These are phyloP conservation scores for Drosophila pachea DNA, from an alignment of 1,140 invertebrate species.

Conservation along the genomic window DNA sequence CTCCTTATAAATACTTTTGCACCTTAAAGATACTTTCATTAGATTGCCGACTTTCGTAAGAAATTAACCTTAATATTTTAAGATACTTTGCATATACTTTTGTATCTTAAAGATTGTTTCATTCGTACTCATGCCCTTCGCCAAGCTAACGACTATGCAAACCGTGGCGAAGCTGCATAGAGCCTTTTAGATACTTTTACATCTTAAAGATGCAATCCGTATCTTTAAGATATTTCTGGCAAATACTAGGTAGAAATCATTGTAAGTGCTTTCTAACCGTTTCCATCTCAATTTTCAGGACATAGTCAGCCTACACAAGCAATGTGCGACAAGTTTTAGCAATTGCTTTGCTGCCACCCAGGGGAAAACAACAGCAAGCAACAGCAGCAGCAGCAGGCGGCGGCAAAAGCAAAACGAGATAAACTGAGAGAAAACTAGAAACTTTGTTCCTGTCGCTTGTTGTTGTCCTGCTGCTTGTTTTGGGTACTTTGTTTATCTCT, in stretches of 20 bases:
- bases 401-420: constrained; percentile 2
- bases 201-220: background rate
- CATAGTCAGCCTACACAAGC: constrained; percentile 16
- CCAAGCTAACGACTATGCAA: too few species aligned
- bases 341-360: constrained; percentile 32
- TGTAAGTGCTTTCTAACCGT: background rate
- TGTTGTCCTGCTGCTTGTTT: constrained; percentile 26
- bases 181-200: background rate
- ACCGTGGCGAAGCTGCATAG: too few species aligned
- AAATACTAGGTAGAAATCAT: too few species aligned
- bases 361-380: constrained; percentile 17
- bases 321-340: constrained; percentile 36
- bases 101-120: background rate
- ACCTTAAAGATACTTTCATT: background rate
- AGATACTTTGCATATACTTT: background rate
- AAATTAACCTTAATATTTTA: too few species aligned
- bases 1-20: background rate
- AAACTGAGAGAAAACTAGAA: constrained; percentile 28
- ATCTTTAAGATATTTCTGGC: background rate
- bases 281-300: constrained; percentile 1
- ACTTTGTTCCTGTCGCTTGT: constrained; percentile 42
- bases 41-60: too few species aligned
- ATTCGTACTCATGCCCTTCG: too few species aligned
- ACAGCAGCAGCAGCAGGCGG: constrained; percentile 24
- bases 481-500: constrained; percentile 23